Percentiles rank a stretch among this genome's conserved stretches.
These are phyloP conservation scores for Neodontobutis hainanensis DNA, from an alignment of 2,113 vertebrate genomes.

Conservation along the genomic window DNA sequence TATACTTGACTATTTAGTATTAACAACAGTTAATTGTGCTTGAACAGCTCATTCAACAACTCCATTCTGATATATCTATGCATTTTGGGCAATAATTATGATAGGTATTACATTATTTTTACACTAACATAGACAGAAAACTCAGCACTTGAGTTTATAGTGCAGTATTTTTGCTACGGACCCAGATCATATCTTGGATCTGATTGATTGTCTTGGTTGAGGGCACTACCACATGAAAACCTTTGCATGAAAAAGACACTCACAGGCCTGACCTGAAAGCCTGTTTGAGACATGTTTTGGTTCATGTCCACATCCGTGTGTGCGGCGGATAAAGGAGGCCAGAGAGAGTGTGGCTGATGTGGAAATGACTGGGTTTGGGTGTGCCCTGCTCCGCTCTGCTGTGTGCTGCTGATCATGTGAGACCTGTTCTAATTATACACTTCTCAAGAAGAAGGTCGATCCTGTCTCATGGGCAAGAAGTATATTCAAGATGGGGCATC, in stretches of 20 bases:
- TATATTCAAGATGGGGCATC: conserved; percentile 38
- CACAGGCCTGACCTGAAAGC: neutral
- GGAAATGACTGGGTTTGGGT: conserved; percentile 74
- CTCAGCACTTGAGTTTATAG: conserved; percentile 16
- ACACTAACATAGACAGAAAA: neutral
- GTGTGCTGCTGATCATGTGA: conserved; percentile 81
- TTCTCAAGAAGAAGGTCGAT: conserved; percentile 76
- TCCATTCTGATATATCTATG: no score
- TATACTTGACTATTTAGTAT: no score
- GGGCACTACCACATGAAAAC: conserved; percentile 31
- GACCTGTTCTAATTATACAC: conserved; percentile 82
- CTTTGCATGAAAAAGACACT: conserved; percentile 25
- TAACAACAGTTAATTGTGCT: no score
- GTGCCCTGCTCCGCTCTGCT: conserved; percentile 74
- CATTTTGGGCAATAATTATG: no score
- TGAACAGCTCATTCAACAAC: no score
- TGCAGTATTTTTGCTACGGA: neutral
- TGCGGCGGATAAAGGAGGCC: conserved; percentile 42
- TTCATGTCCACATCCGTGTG: neutral
- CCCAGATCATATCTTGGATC: conserved; percentile 29
- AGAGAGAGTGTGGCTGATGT: conserved; percentile 50
- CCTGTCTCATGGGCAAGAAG: conserved; percentile 65
- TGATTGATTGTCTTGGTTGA: conserved; percentile 45
- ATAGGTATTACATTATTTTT: no score
- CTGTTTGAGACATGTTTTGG: conserved; percentile 14